These are phyloP conservation scores for Spinus pinus DNA, from an alignment of 2,797 vertebrate genomes.

Conservation along the genomic window DNA sequence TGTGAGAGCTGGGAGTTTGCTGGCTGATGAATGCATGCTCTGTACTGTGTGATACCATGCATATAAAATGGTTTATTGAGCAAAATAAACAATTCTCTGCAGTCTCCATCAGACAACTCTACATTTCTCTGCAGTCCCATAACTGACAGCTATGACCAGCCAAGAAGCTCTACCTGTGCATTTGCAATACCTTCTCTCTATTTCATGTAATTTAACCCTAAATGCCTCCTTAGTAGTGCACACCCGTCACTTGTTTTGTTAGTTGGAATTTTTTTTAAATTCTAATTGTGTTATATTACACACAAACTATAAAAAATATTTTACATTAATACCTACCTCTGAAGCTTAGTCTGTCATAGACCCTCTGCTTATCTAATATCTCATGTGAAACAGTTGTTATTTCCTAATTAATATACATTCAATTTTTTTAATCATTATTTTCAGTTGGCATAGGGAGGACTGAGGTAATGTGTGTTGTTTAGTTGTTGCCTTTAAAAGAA, in stretches of 20 bases:
- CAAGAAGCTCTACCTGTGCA: neutral
- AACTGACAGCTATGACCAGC: slow-evolving; percentile 5
- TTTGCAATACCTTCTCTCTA: neutral
- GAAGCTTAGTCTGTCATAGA: neutral
- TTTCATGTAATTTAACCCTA: neutral
- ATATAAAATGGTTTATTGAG: slow-evolving; percentile 56
- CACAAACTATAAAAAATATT: neutral
- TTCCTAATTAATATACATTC: neutral
- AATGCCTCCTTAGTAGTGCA: neutral
- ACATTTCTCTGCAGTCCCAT: neutral
- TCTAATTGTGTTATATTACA: neutral
- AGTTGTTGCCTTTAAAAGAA: neutral
- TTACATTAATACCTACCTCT: neutral
- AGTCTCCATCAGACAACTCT: neutral
- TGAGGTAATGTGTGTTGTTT: neutral
- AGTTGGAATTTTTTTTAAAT: neutral
- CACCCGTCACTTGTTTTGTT: neutral
- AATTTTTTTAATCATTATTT: neutral
- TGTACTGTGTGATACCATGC: slow-evolving; percentile 14
- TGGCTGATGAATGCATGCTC: slow-evolving; percentile 34
- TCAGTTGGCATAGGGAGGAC: neutral
- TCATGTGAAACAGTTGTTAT: neutral
- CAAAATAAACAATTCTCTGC: slow-evolving; percentile 50
- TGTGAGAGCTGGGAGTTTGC: neutral
- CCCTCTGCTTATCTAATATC: neutral